Evolutionary conservation across 1,140 invertebrate genomes (phyloP).

Genomic region (Bombus difficillimus): DNA sequence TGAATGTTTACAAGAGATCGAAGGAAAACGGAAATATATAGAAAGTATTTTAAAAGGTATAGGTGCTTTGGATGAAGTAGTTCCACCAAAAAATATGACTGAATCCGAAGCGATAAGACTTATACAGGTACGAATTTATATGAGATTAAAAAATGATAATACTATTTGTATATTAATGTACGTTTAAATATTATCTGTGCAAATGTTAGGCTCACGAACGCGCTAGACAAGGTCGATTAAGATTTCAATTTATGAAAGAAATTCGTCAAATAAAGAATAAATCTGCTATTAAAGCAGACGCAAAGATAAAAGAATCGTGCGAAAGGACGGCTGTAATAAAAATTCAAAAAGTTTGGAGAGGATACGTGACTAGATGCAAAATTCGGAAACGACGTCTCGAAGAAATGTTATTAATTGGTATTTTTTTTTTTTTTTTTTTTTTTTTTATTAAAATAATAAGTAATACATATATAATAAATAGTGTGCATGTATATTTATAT

Average conservation of each 20-base stretch:
- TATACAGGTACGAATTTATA: conserved; percentile 85
- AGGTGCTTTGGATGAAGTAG: conserved; percentile 86
- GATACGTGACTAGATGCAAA: conserved; percentile 88
- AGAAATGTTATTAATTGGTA: conserved; percentile 94
- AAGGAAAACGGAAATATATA: conserved; percentile 85
- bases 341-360: conserved; percentile 93
- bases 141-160: not conserved
- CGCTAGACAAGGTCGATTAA: conserved; percentile 92
- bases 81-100: conserved; percentile 84
- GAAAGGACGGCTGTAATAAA: conserved; percentile 87
- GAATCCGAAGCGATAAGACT: conserved; percentile 92
- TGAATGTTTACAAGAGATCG: conserved; percentile 86
- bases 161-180: too few species aligned
- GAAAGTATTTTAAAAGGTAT: conserved; percentile 86
- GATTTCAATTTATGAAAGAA: conserved; percentile 96
- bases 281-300: conserved; percentile 83
- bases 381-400: conserved; percentile 88
- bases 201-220: conserved; percentile 89
- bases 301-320: conserved; percentile 80
- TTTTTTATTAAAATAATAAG: not conserved
- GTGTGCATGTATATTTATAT: not conserved
- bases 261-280: conserved; percentile 90
- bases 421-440: conserved; percentile 5
- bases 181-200: not conserved
- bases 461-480: not conserved